Evolutionary conservation across 2,113 vertebrate species (phyloP).

Genomic region (Catharus bicknelli): DNA sequence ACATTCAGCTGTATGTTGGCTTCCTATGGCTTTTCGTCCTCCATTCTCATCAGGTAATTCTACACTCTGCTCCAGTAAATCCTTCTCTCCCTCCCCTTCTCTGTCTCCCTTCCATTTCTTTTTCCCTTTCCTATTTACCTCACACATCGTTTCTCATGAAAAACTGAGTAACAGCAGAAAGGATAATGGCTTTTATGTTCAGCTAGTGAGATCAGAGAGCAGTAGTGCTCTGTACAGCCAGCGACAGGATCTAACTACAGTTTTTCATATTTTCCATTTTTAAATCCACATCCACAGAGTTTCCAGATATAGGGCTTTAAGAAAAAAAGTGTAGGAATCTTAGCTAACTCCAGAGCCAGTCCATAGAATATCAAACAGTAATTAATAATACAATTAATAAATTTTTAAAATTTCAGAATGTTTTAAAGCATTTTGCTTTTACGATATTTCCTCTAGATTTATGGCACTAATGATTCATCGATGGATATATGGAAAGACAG

Average conservation of each 20-base stretch:
- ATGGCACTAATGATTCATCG: background rate
- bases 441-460: background rate
- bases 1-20: background rate
- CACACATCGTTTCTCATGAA: background rate
- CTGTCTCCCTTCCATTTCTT: background rate
- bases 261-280: constrained; percentile 41
- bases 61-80: background rate
- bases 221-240: background rate
- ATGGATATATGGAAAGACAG: background rate
- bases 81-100: background rate
- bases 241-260: background rate
- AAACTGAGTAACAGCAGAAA: constrained; percentile 7
- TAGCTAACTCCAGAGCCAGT: background rate
- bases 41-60: background rate
- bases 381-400: background rate
- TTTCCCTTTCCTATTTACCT: constrained; percentile 42
- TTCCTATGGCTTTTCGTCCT: background rate
- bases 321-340: background rate
- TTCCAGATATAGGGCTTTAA: background rate
- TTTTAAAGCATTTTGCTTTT: background rate
- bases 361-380: background rate
- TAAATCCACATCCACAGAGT: background rate
- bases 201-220: constrained; percentile 13
- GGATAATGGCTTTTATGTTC: constrained; percentile 39
- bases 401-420: background rate